These are phyloP conservation scores for Pseudomyrmex dendroicus DNA, from an alignment of 1,140 invertebrate species.

Conservation along the genomic window DNA sequence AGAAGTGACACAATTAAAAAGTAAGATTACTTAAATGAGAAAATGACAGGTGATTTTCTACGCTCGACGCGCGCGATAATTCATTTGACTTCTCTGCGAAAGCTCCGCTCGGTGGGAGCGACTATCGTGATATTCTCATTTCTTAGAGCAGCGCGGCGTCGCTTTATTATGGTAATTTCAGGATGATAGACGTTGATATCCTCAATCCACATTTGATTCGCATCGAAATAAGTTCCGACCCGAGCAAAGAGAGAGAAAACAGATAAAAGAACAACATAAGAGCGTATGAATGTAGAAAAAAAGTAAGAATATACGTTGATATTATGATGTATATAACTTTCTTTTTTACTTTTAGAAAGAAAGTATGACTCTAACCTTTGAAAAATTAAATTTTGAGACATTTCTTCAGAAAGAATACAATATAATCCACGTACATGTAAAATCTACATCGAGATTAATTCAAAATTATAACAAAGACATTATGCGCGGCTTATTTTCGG, in stretches of 20 bases:
- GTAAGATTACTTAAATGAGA: conserved; percentile 28
- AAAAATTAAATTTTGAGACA: no score
- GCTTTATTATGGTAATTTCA: conserved; percentile 82
- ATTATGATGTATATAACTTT: background rate
- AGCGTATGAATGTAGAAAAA: background rate
- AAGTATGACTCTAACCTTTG: no score
- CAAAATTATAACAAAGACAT: conserved; percentile 50
- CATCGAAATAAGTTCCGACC: conserved; percentile 77
- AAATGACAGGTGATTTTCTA: conserved; percentile 67
- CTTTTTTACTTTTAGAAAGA: no score
- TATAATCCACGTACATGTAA: background rate
- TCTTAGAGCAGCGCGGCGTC: background rate
- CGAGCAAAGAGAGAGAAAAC: background rate
- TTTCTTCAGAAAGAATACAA: no score
- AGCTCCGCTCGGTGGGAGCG: conserved; percentile 9
- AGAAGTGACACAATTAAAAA: conserved; percentile 46
- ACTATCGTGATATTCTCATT: conserved; percentile 54
- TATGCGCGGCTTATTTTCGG: conserved; percentile 33
- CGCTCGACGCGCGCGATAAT: conserved; percentile 66
- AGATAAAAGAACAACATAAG: no score
- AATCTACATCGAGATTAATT: conserved; percentile 28
- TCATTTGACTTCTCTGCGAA: conserved; percentile 60
- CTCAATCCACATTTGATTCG: conserved; percentile 77
- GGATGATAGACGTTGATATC: conserved; percentile 71
- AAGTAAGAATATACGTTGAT: conserved; percentile 49